Evolutionary conservation across 2,113 vertebrate species (phyloP), one percentile per base, ranked within the genome.

Genomic region (Donacobius atricapilla): DNA sequence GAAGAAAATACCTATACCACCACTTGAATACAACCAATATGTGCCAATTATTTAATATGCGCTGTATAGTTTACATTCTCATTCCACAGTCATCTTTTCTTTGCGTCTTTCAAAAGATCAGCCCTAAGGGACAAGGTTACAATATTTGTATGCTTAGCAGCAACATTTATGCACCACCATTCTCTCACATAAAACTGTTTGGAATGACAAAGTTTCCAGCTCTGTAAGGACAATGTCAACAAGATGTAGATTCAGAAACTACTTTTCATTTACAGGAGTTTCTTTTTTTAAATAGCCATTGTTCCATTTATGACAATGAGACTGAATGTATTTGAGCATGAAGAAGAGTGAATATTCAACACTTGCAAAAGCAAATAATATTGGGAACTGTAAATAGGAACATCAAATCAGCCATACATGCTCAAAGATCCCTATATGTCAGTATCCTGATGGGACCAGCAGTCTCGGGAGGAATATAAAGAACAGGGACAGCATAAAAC

Each of bases 131-230:
- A 80, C 63, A 90, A 57, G 33, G 54, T 45, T 39, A 70, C 9
- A 60, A 11, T 39, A 90, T 77, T 7, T 73, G 35, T 56, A 80
- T n/a, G 47, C 71, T 94, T 63, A 58, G 47, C 87, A 85, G 75
- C 45, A 83, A 75, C 19, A 51, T 79, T 72, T 83, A 31, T 83
- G 37, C 58, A 90, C 25, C 61, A 42, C 35, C 54, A 35, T 35
- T 79, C 42, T 73, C 83, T 92, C 88, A 63, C 28, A 78, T 44
- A 94, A 95, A 11, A 63, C 22, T 86, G 54, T 63, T 89, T 57
- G 57, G 39, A 30, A 57, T 39, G 45, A 86, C 47, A 73, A 68
- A 86, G 50, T 87, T 79, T 91, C 28, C 61, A 79, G 37, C 56
- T 82, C 78, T 76, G 39, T 54, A 94, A 92, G 56, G 65, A 63